Percentiles rank a stretch among this genome's conserved stretches.
Conservation (phyloP, 2,888 invertebrate species). For the Drosophila meridiana region DNA sequence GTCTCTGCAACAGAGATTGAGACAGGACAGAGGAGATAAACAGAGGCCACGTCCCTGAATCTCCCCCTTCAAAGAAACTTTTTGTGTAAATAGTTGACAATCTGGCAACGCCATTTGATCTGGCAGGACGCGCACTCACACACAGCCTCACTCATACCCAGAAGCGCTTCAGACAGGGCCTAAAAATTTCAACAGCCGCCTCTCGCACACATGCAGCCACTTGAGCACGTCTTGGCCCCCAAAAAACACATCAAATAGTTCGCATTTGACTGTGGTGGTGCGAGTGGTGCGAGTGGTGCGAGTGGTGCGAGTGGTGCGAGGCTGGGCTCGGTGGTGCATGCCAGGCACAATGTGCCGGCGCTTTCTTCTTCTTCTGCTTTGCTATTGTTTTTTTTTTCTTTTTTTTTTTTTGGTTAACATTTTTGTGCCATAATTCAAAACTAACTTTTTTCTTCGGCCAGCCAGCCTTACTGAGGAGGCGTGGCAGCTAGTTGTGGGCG, state of each 20-base stretch:
- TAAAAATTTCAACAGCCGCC: slow-evolving; percentile 31
- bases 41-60: too few relatives aligned
- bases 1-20: too few relatives aligned
- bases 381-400: background rate
- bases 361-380: slow-evolving; percentile 36
- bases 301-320: background rate
- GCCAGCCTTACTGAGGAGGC: background rate
- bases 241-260: slow-evolving; percentile 7
- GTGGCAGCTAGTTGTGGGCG: slow-evolving; percentile 5
- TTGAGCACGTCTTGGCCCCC: slow-evolving; percentile 50
- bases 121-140: background rate
- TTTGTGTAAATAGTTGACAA: slow-evolving; percentile 42
- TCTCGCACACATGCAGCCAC: slow-evolving; percentile 29
- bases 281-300: background rate
- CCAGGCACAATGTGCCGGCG: slow-evolving; percentile 38
- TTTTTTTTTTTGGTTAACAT: slow-evolving; percentile 36
- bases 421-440: slow-evolving; percentile 59
- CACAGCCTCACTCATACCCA: background rate
- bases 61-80: background rate
- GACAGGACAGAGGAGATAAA: too few relatives aligned
- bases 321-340: background rate
- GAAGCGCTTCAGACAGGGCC: slow-evolving; percentile 1
- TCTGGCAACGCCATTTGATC: slow-evolving; percentile 59
- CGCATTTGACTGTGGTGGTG: background rate
- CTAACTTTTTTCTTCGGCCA: slow-evolving; percentile 41